Evolutionary conservation across 2,113 vertebrate species (phyloP).

Genomic region (Serinus canaria): DNA sequence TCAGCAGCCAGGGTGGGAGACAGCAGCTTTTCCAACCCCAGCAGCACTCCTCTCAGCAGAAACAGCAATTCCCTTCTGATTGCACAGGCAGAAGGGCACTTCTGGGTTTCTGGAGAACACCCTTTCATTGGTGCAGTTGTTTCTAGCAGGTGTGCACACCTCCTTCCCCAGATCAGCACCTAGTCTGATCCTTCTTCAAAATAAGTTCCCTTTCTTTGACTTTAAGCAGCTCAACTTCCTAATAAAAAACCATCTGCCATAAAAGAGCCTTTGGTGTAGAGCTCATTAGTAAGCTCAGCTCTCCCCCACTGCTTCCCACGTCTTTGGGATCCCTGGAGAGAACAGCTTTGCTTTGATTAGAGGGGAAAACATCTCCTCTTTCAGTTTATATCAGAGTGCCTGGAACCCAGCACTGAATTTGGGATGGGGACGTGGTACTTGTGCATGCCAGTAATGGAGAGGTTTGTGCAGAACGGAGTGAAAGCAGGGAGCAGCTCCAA

Average conservation of each 20-base stretch:
- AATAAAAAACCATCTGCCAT: neutral
- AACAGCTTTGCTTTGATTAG: neutral
- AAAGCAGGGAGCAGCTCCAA: neutral
- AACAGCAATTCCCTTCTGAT: neutral
- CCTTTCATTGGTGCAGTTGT: fast-evolving
- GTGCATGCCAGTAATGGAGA: neutral
- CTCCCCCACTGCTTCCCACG: neutral
- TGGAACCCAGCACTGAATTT: neutral
- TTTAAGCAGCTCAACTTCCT: neutral
- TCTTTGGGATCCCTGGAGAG: neutral
- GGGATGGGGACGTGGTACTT: neutral
- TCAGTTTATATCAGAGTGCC: neutral
- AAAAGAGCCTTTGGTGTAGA: neutral
- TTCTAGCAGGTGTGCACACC: neutral
- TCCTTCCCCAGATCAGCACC: neutral
- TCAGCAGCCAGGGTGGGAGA: neutral
- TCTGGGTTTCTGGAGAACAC: neutral
- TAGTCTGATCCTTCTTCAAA: neutral
- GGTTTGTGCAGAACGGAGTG: neutral
- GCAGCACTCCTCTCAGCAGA: neutral
- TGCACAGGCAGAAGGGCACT: neutral
- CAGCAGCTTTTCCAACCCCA: neutral
- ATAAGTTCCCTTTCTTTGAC: neutral
- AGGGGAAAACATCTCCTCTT: neutral
- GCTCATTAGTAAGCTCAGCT: neutral